These are phyloP conservation scores for Drosophila limbata DNA, from an alignment of 2,888 invertebrate genomes.

Conservation along the genomic window DNA sequence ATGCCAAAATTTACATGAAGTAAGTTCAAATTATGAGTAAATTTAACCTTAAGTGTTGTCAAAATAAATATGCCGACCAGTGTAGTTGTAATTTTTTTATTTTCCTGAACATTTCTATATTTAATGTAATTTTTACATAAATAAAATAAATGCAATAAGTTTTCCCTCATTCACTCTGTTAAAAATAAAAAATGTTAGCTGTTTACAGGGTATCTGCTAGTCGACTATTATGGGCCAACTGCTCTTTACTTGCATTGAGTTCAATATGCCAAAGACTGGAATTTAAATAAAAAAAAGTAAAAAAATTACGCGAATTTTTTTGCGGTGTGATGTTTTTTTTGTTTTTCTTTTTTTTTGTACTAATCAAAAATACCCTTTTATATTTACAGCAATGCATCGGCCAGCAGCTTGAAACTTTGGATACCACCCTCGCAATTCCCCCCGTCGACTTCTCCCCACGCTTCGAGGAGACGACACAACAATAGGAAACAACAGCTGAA, in stretches of 20 bases:
- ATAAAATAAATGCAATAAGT: no score
- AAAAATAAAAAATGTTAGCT: background rate
- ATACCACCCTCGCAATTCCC: slow-evolving; percentile 9
- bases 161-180: no score
- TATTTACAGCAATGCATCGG: slow-evolving; percentile 67
- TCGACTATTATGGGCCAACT: background rate
- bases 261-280: slow-evolving; percentile 59
- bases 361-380: slow-evolving; percentile 22
- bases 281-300: slow-evolving; percentile 55
- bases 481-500: background rate
- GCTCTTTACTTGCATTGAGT: slow-evolving; percentile 16
- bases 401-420: slow-evolving; percentile 49
- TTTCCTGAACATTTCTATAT: no score
- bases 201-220: background rate
- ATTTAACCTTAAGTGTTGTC: no score
- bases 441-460: background rate
- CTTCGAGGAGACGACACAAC: slow-evolving; percentile 1
- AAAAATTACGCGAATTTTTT: slow-evolving; percentile 63
- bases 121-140: no score
- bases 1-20: no score
- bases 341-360: slow-evolving; percentile 8
- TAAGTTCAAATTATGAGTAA: no score
- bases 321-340: slow-evolving; percentile 28
- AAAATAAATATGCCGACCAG: no score
- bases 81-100: no score